Evolutionary conservation across 2,113 vertebrate species (phyloP).

Genomic region (Neolamprologus devosi): DNA sequence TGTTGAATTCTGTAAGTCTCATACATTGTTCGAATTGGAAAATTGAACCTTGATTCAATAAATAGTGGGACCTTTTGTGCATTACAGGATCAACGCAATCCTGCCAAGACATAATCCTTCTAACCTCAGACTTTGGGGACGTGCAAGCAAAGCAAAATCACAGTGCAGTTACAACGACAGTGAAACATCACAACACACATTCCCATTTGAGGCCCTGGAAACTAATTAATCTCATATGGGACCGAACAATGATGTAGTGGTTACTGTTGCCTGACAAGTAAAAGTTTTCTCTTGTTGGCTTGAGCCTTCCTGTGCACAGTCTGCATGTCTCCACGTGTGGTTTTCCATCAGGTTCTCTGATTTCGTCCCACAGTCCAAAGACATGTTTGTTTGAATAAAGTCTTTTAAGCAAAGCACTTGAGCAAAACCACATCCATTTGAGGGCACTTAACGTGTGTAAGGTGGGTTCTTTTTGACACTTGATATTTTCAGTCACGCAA

Average conservation of each 20-base stretch:
- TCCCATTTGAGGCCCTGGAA: not conserved
- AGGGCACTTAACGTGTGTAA: not conserved
- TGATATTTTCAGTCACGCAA: not conserved
- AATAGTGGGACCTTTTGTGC: not conserved
- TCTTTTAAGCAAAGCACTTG: not conserved
- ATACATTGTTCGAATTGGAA: not conserved
- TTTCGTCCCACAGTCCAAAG: not conserved
- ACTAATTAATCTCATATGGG: not conserved
- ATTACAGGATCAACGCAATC: not conserved
- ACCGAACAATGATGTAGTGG: not conserved
- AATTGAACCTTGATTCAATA: not conserved
- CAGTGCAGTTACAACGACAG: not conserved
- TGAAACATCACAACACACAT: not conserved
- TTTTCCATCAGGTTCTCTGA: not conserved
- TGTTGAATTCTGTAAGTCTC: constrained; percentile 1
- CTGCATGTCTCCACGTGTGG: not conserved
- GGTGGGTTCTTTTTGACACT: not conserved
- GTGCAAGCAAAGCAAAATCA: not conserved
- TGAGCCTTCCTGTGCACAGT: not conserved
- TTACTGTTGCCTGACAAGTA: not conserved
- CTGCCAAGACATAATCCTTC: not conserved
- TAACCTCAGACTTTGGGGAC: not conserved
- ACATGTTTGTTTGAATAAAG: not conserved
- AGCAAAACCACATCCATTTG: not conserved
- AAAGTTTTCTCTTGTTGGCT: not conserved